phyloP scores from a whole-genome alignment of 2,888 invertebrate genomes.

The Phortica okadai region DNA sequence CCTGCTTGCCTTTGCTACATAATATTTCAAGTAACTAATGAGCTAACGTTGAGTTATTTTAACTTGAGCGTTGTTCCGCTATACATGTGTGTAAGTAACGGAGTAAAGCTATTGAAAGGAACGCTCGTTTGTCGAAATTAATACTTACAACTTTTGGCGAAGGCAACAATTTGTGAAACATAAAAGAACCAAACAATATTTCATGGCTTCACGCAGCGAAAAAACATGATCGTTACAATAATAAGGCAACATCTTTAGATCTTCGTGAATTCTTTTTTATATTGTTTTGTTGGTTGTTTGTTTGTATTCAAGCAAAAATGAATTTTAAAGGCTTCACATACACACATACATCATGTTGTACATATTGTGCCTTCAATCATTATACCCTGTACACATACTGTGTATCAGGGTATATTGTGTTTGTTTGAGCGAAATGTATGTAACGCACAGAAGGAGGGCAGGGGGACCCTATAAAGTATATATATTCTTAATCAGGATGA shows the following conservation, averaged over 20 bases:
- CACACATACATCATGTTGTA: conserved; percentile 36
- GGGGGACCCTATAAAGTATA: no score
- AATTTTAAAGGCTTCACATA: conserved; percentile 66
- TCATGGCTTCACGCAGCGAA: background rate
- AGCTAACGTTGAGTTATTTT: conserved; percentile 41
- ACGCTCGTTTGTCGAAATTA: background rate
- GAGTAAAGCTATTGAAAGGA: background rate
- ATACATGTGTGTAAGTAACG: background rate
- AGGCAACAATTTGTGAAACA: background rate
- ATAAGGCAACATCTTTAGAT: no score
- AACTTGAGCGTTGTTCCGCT: background rate
- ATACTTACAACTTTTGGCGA: background rate
- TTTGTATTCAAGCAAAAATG: conserved; percentile 51
- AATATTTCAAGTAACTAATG: conserved; percentile 48
- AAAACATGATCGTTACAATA: no score
- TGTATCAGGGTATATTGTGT: no score
- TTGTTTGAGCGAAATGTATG: no score
- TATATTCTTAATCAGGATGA: no score
- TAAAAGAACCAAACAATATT: conserved; percentile 42
- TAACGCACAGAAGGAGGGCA: no score
- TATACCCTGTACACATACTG: no score
- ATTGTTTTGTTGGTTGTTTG: no score
- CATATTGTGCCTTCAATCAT: background rate
- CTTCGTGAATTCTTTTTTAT: no score
- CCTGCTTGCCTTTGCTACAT: conserved; percentile 17